phyloP scores from a whole-genome alignment of 2,888 invertebrate genomes.

The Eupithecia pulchellata region DNA sequence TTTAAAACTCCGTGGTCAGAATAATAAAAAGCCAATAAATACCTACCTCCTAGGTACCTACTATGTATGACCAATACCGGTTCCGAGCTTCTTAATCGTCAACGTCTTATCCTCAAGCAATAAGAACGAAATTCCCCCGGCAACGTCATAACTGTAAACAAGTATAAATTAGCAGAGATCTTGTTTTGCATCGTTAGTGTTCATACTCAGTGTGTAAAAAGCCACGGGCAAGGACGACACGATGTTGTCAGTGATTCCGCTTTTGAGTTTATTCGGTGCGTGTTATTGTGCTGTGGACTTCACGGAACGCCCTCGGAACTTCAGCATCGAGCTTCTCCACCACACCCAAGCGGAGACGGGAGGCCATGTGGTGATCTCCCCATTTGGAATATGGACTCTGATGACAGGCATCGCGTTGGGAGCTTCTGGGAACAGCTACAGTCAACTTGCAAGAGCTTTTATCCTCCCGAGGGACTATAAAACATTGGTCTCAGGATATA shows the following conservation, averaged over 20 bases:
- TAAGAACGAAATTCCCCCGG: conserved; percentile 36
- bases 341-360: conserved; percentile 68
- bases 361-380: conserved; percentile 78
- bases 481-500: conserved; percentile 65
- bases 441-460: conserved; percentile 66
- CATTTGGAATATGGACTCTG: conserved; percentile 81
- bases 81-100: conserved; percentile 28
- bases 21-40: background rate
- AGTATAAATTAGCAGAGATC: conserved; percentile 63
- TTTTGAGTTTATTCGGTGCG: conserved; percentile 59
- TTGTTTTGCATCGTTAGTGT: conserved; percentile 61
- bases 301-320: conserved; percentile 73
- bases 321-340: conserved; percentile 75
- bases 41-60: background rate
- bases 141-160: conserved; percentile 39
- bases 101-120: conserved; percentile 23
- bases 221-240: conserved; percentile 59
- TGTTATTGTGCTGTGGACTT: conserved; percentile 70
- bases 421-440: conserved; percentile 68
- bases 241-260: conserved; percentile 61
- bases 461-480: conserved; percentile 63
- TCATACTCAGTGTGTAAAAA: conserved; percentile 58
- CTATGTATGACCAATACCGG: conserved; percentile 35
- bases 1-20: background rate
- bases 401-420: conserved; percentile 77